Evolutionary conservation across 2,113 vertebrate genomes (phyloP).

Genomic region (Bombycilla garrulus): DNA sequence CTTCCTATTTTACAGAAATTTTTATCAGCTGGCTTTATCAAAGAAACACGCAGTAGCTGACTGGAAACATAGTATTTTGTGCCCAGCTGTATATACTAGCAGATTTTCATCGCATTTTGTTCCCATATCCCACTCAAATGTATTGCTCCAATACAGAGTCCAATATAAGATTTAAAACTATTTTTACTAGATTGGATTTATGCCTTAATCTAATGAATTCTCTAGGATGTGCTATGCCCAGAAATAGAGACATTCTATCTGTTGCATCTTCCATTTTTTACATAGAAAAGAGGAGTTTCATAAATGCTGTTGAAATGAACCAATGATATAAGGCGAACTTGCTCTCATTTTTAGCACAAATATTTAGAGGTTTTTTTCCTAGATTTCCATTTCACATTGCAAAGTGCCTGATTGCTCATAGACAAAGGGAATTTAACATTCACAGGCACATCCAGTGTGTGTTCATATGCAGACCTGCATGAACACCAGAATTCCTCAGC

Average conservation of each 20-base stretch:
- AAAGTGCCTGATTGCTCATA: not conserved
- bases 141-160: not conserved
- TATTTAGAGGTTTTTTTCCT: not conserved
- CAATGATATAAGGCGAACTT: not conserved
- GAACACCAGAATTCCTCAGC: not conserved
- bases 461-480: not conserved
- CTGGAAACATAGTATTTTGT: not conserved
- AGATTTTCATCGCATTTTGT: not conserved
- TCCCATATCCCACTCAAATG: not conserved
- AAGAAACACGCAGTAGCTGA: not conserved
- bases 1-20: conserved; percentile 36
- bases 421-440: not conserved
- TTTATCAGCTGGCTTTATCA: not conserved
- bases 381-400: not conserved
- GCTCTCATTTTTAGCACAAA: not conserved
- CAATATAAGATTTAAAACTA: not conserved
- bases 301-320: not conserved
- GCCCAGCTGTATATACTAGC: not conserved
- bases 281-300: not conserved
- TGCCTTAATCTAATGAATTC: not conserved
- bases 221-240: not conserved
- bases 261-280: not conserved
- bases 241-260: not conserved
- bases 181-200: not conserved
- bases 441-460: not conserved